These are phyloP conservation scores for Mormyrus proboscirostris DNA, from an alignment of 2,797 vertebrate genomes.

Conservation along the genomic window DNA sequence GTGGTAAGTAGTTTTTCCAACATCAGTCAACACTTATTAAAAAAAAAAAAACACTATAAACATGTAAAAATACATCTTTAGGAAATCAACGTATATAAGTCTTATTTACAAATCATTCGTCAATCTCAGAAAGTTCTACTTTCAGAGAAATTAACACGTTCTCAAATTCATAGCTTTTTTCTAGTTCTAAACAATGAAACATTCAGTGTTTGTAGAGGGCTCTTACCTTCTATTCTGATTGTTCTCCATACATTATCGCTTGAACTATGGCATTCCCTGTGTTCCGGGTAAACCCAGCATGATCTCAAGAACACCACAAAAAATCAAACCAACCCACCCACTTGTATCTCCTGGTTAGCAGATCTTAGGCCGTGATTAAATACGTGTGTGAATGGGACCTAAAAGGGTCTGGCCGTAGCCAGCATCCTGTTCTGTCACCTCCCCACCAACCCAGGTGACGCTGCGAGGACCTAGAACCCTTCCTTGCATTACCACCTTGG, in stretches of 20 bases:
- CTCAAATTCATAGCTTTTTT: neutral
- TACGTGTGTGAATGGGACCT: neutral
- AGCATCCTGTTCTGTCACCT: neutral
- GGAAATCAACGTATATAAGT: slow-evolving; percentile 34
- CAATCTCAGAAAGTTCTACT: neutral
- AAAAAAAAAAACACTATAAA: slow-evolving; percentile 47
- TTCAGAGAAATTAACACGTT: neutral
- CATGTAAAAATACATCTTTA: slow-evolving; percentile 50
- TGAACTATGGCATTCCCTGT: neutral
- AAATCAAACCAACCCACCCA: neutral
- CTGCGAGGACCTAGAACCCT: neutral
- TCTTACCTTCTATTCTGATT: neutral
- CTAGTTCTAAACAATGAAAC: neutral
- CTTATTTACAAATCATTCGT: slow-evolving; percentile 47
- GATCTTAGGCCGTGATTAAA: neutral
- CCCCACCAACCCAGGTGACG: neutral
- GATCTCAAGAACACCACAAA: neutral
- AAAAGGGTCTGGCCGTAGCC: neutral
- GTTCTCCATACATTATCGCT: neutral
- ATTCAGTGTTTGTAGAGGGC: neutral
- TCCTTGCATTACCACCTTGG: slow-evolving; percentile 69
- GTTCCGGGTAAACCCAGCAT: neutral
- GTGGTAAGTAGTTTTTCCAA: neutral
- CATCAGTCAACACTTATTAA: neutral
- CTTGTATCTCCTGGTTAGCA: neutral